These are phyloP conservation scores for Polyergus mexicanus DNA, from an alignment of 1,140 invertebrate species.

Conservation along the genomic window DNA sequence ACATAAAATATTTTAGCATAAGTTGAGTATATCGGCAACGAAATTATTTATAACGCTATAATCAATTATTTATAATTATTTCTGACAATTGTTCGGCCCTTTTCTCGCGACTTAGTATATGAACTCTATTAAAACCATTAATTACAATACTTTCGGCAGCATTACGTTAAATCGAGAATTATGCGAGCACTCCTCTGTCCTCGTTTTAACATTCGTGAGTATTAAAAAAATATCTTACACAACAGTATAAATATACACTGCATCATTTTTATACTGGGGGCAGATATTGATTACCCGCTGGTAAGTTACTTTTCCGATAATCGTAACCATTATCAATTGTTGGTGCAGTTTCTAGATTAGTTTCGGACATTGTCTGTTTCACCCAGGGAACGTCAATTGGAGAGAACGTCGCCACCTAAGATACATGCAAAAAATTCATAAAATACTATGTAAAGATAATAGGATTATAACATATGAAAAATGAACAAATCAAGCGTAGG, in stretches of 20 bases:
- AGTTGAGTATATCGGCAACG: slow-evolving; percentile 2
- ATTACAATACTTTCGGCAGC: slow-evolving; percentile 26
- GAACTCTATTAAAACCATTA: slow-evolving; percentile 10
- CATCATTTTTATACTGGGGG: slow-evolving; percentile 78
- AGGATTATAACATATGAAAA: neutral
- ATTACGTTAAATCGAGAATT: slow-evolving; percentile 48
- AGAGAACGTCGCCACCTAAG: slow-evolving; percentile 82
- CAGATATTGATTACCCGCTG: slow-evolving; percentile 82
- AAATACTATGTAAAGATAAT: neutral
- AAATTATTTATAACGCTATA: slow-evolving; percentile 4
- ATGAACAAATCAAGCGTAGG: neutral
- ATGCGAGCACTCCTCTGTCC: neutral
- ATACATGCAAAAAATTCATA: slow-evolving; percentile 3
- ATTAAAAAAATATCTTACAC: slow-evolving; percentile 33
- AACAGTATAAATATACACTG: neutral
- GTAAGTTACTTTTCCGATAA: slow-evolving; percentile 80
- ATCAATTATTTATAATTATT: neutral
- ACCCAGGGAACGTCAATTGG: slow-evolving; percentile 83
- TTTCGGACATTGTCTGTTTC: slow-evolving; percentile 54
- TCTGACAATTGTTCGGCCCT: neutral
- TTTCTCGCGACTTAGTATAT: slow-evolving; percentile 6
- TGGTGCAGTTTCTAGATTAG: neutral
- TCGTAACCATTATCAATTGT: slow-evolving; percentile 69
- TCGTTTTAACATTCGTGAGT: slow-evolving; percentile 20
- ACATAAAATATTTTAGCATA: slow-evolving; percentile 10